phyloP scores from a whole-genome alignment of 2,888 invertebrate species.

The Panorpa germanica region DNA sequence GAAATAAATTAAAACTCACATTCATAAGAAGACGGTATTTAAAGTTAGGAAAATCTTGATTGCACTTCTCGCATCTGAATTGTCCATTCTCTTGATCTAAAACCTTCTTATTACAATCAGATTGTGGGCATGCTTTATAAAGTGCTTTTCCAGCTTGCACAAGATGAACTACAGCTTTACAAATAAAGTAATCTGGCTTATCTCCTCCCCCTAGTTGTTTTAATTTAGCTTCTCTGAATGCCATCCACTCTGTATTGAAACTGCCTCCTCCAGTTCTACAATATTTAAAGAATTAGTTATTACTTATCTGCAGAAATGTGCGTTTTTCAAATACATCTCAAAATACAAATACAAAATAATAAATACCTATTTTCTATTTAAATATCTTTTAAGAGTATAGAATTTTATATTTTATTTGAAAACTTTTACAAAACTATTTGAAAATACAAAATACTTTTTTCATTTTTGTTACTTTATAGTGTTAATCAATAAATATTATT shows the following conservation, averaged over 20 bases:
- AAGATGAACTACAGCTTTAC: conserved; percentile 59
- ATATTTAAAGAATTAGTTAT: conserved; percentile 6
- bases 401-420: no score
- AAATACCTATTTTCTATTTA: no score
- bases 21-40: conserved; percentile 67
- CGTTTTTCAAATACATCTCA: no score
- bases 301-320: neutral
- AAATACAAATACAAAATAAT: no score
- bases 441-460: no score
- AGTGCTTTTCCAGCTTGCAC: conserved; percentile 66
- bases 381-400: no score
- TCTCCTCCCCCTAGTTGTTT: conserved; percentile 53
- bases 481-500: no score
- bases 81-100: conserved; percentile 72
- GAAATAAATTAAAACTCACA: conserved; percentile 34
- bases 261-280: conserved; percentile 26
- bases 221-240: conserved; percentile 53
- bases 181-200: conserved; percentile 63
- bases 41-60: conserved; percentile 62
- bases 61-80: conserved; percentile 92
- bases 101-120: conserved; percentile 89
- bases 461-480: no score
- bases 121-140: conserved; percentile 81
- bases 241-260: conserved; percentile 46
- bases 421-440: no score